Percentiles rank a stretch among this genome's conserved stretches.
Evolutionary conservation across 2,888 invertebrate species (phyloP).

Genomic region (Vannuccia rotundouncinata): DNA sequence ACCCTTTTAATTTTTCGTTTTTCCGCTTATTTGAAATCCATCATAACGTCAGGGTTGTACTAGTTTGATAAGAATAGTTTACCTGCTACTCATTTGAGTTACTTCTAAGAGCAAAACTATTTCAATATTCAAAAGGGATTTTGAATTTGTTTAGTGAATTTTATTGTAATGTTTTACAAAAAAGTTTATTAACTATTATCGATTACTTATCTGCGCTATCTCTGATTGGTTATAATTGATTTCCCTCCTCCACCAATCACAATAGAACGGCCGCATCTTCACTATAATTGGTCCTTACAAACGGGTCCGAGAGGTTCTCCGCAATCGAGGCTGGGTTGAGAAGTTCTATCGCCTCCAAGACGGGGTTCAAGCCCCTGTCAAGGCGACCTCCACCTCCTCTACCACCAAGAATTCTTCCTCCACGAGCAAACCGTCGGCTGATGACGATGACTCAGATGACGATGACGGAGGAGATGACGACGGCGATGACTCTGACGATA

Average conservation of each 20-base stretch:
- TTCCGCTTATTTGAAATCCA: no score
- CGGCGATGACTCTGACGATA: conserved; percentile 51
- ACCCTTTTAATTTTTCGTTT: no score
- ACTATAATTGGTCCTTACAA: conserved; percentile 56
- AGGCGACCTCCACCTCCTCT: no score
- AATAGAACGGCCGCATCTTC: conserved; percentile 51
- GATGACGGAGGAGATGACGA: conserved; percentile 51
- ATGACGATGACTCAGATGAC: conserved; percentile 48
- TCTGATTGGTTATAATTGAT: not conserved
- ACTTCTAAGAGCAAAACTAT: no score
- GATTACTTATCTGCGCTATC: no score
- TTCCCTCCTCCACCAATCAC: not conserved
- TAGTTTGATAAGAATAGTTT: no score
- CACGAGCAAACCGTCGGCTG: conserved; percentile 42
- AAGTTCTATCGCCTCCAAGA: conserved; percentile 49
- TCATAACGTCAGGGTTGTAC: no score
- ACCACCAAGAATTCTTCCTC: not conserved
- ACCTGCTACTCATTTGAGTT: no score
- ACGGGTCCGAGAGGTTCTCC: conserved; percentile 49
- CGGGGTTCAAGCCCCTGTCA: conserved; percentile 42
- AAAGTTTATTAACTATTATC: no score
- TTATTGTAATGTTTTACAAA: no score
- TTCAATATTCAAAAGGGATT: no score
- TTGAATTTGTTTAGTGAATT: no score
- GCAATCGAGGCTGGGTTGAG: conserved; percentile 56